phyloP scores from a whole-genome alignment of 2,888 invertebrate species.

The Idaea straminata region DNA sequence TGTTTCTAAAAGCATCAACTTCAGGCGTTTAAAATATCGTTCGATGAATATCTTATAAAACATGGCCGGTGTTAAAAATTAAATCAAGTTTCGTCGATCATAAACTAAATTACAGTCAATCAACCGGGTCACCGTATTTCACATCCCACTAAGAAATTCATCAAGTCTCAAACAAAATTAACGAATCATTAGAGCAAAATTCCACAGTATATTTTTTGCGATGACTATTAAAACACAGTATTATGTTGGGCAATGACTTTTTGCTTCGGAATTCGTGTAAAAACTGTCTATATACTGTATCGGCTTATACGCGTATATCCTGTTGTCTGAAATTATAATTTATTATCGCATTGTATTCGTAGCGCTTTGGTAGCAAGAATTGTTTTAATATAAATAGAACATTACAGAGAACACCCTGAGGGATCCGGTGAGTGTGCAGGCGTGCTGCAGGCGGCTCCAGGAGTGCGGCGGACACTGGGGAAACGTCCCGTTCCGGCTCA shows the following conservation, averaged over 20 bases:
- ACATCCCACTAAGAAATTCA: conserved; percentile 59
- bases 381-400: conserved; percentile 35
- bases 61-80: conserved; percentile 20
- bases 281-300: conserved; percentile 42
- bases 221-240: conserved; percentile 56
- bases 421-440: conserved; percentile 64
- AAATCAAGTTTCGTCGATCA: conserved; percentile 23
- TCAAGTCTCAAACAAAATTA: conserved; percentile 64
- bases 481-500: conserved; percentile 75
- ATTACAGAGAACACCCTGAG: conserved; percentile 68
- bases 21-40: conserved; percentile 11
- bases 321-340: conserved; percentile 57
- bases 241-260: conserved; percentile 64
- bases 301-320: conserved; percentile 38
- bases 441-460: conserved; percentile 71
- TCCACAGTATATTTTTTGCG: conserved; percentile 66
- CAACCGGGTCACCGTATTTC: conserved; percentile 43
- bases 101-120: conserved; percentile 25
- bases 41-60: conserved; percentile 16
- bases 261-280: conserved; percentile 72
- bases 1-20: conserved; percentile 3
- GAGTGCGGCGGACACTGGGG: conserved; percentile 76
- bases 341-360: conserved; percentile 39
- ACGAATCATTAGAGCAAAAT: conserved; percentile 72
- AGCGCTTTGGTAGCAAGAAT: conserved; percentile 25